Conservation (phyloP, 2,113 vertebrate species). For the Talpa occidentalis region DNA sequence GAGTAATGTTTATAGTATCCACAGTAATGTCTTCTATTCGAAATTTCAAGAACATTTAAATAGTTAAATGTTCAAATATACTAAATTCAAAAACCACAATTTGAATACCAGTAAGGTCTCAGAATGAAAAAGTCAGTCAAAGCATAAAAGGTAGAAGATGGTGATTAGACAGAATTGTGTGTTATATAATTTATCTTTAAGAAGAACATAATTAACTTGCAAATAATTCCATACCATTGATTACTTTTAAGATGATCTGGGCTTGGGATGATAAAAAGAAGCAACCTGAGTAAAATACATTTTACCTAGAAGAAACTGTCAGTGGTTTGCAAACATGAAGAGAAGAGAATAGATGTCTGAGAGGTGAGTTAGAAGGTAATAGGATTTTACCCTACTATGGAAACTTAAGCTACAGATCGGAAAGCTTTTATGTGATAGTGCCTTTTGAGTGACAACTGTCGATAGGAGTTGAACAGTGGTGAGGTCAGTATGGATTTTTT, state of each 20-base stretch:
- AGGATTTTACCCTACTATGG: slow-evolving; percentile 90
- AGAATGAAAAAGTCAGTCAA: neutral
- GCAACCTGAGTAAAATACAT: neutral
- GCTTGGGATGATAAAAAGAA: neutral
- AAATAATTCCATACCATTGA: neutral
- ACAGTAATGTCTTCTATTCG: neutral
- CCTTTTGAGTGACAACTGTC: slow-evolving; percentile 91
- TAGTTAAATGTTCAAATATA: neutral
- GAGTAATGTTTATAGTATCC: neutral
- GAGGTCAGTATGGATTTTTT: slow-evolving; percentile 90
- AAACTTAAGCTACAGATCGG: slow-evolving; percentile 90
- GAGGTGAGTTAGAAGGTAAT: slow-evolving; percentile 90
- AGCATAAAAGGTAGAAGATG: neutral
- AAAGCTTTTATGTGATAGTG: slow-evolving; percentile 91
- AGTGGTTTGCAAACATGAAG: slow-evolving; percentile 79
- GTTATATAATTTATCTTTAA: neutral
- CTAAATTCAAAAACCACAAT: neutral
- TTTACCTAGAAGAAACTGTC: slow-evolving; percentile 78
- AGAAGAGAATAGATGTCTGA: slow-evolving; percentile 83
- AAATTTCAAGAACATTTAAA: slow-evolving; percentile 39
- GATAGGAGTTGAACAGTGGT: slow-evolving; percentile 87
- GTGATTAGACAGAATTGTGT: neutral
- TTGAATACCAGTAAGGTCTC: neutral
- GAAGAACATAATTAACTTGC: neutral
- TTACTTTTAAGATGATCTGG: slow-evolving; percentile 14